Base-by-base conservation (phyloP, 2,797 vertebrate species). In the Microhierax caerulescens region DNA sequence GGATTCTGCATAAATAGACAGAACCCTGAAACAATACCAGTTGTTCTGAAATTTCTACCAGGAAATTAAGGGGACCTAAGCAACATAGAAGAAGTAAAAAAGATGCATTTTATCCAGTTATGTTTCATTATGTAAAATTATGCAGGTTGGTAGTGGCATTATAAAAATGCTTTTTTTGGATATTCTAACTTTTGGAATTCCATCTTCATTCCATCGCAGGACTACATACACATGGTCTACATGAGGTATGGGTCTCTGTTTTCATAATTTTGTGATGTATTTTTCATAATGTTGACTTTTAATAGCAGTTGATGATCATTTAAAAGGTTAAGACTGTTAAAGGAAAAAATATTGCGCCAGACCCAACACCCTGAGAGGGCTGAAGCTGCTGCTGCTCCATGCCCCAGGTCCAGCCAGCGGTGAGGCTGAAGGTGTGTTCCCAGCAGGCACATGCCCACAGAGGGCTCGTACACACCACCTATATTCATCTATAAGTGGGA, bases 261-360 rank as follows among this genome's bases (percentile, higher is more conserved):
- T 48, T 63, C 65, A 73, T 30, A 4, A 7, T 64, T 85, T 64
- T 77, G 28, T 72, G 21, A 76, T 16, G 19, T 20, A 53, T 37
- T 91, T 88, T 91, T 48, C 56, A 87, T 69, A 84, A 88, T 53
- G 37, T 68, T 48, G 11, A 16, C 76, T 56, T 89, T 74, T 48
- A 87, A 69, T 25, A n/a, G 9, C 9, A 72, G 39, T 17, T 69
- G 4, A 30, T 60, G n/a, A 54, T 12, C 69, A 8, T 41, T 77
- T 53, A 74, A 14, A 48, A 81, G 20, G 36, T 57, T 93, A 88
- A 43, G 30, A 41, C 7, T 41, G 19, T 68, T 30, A 68, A 19
- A 56, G 13, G 43, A 77, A 61, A 19, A 73, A 13, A 22, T 6
- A 41, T 14, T 37, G 24, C 22, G 17, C 37, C 1, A 0, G 30